Evolutionary conservation across 1,140 invertebrate species (phyloP).

Genomic region (Asobara japonica): DNA sequence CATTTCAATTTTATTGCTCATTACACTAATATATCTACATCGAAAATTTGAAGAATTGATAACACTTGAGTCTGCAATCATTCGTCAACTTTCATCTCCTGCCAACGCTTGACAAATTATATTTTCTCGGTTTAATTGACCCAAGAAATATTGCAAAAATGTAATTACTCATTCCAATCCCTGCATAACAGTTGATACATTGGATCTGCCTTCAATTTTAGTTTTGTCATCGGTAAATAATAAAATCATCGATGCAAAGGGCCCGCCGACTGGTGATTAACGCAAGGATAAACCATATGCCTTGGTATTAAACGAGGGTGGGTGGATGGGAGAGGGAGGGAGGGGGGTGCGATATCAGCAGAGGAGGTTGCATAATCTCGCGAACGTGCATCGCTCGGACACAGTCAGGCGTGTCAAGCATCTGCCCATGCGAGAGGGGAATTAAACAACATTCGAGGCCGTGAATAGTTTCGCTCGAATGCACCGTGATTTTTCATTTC

Average conservation of each 20-base stretch:
- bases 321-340: background rate
- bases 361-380: constrained; percentile 55
- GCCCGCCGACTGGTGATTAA: constrained; percentile 23
- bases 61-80: too few relatives aligned
- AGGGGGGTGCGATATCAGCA: background rate
- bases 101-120: too few relatives aligned
- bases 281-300: constrained; percentile 26
- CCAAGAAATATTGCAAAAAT: too few relatives aligned
- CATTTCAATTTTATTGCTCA: too few relatives aligned
- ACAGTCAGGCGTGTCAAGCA: constrained; percentile 54
- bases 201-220: background rate
- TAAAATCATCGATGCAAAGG: constrained; percentile 15
- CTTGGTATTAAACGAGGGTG: background rate
- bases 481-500: constrained; percentile 7
- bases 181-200: too few relatives aligned
- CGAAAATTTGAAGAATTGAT: too few relatives aligned
- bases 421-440: constrained; percentile 46
- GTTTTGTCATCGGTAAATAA: constrained; percentile 8
- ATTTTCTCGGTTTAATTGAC: too few relatives aligned
- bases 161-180: too few relatives aligned
- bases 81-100: too few relatives aligned
- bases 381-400: constrained; percentile 12
- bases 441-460: constrained; percentile 18
- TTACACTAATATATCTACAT: too few relatives aligned
- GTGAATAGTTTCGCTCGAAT: constrained; percentile 15